phyloP scores from a whole-genome alignment of 1,140 invertebrate genomes.

The Delia radicum region DNA sequence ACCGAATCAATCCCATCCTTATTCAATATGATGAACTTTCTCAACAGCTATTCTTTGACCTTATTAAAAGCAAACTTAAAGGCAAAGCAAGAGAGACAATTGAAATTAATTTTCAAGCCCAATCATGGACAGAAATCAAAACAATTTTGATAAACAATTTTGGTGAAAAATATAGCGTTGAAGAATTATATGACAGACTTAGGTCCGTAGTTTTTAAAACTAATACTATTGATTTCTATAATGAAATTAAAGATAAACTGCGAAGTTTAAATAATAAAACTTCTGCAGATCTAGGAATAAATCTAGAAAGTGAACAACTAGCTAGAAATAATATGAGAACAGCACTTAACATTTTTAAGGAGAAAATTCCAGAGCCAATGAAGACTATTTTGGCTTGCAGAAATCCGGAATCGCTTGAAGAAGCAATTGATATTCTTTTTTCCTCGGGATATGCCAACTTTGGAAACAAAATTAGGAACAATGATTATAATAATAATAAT shows the following conservation, averaged over 20 bases:
- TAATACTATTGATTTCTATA: not conserved
- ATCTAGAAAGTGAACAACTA: too few relatives aligned
- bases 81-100: not conserved
- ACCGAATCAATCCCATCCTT: not conserved
- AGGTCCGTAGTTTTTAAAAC: not conserved
- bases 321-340: too few relatives aligned
- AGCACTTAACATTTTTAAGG: too few relatives aligned
- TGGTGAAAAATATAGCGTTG: not conserved
- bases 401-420: too few relatives aligned
- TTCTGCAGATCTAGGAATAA: too few relatives aligned
- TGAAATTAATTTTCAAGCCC: not conserved
- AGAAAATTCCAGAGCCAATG: too few relatives aligned
- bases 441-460: not conserved
- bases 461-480: not conserved
- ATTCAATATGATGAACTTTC: not conserved
- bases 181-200: not conserved
- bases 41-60: not conserved
- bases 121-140: not conserved
- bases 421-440: too few relatives aligned
- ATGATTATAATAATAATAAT: too few relatives aligned
- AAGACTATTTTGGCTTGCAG: too few relatives aligned
- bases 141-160: not conserved
- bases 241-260: not conserved
- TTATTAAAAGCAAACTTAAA: not conserved
- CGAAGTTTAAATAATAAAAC: too few relatives aligned